Percentiles rank a stretch among this genome's conserved stretches.
Conservation (phyloP, 2,797 vertebrate species). For the Glossophaga mutica region DNA sequence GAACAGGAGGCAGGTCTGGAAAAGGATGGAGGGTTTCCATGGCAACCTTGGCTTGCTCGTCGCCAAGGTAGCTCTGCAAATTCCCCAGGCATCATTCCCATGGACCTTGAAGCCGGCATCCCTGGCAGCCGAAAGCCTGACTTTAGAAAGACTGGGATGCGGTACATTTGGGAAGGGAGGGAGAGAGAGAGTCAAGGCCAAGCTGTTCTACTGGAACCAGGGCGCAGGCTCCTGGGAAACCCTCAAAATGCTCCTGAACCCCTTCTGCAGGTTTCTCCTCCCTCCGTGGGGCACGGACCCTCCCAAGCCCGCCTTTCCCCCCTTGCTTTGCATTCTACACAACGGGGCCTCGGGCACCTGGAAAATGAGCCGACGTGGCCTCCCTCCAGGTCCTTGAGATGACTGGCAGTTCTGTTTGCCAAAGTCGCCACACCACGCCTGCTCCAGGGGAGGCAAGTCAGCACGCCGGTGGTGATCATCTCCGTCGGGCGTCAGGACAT, state of each 20-base stretch:
- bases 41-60: conserved; percentile 77
- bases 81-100: conserved; percentile 72
- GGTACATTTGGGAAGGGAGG: rapidly evolving
- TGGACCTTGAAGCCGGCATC: conserved; percentile 28
- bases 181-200: neutral
- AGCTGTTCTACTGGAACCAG: neutral
- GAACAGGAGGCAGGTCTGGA: conserved; percentile 61
- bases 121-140: conserved; percentile 3
- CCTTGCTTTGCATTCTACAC: neutral
- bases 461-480: rapidly evolving
- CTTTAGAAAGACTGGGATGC: neutral
- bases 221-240: neutral
- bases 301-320: neutral
- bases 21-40: conserved; percentile 81
- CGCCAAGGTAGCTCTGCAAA: conserved; percentile 79
- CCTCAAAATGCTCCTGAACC: neutral
- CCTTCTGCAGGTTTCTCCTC: neutral
- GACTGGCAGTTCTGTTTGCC: neutral
- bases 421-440: neutral
- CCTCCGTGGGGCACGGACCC: neutral
- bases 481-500: neutral
- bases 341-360: neutral
- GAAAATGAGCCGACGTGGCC: neutral
- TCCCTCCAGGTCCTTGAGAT: neutral
- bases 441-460: neutral